Percentiles rank a stretch among this genome's conserved stretches.
These are phyloP conservation scores for Spicauda simplicius DNA, from an alignment of 2,888 invertebrate species.

Conservation along the genomic window DNA sequence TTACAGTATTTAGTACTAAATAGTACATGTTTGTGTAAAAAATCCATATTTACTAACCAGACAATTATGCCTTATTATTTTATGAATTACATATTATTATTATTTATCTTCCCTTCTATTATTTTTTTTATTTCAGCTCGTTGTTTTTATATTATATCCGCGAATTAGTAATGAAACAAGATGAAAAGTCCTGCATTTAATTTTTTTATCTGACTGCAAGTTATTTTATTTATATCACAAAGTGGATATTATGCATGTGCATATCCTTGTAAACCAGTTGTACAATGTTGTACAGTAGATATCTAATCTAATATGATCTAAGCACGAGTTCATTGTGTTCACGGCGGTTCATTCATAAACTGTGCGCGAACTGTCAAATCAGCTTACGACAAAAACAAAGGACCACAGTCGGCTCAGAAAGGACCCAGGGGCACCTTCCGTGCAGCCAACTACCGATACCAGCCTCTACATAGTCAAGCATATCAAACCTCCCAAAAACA, in stretches of 20 bases:
- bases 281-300: conserved; percentile 52
- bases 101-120: too few relatives aligned
- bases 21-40: too few relatives aligned
- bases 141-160: too few relatives aligned
- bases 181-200: background rate
- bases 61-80: too few relatives aligned
- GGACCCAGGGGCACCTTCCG: background rate
- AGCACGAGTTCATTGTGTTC: conserved; percentile 73
- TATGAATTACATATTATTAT: too few relatives aligned
- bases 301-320: conserved; percentile 71
- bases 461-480: conserved; percentile 42
- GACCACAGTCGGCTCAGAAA: conserved; percentile 40
- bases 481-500: conserved; percentile 45
- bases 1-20: too few relatives aligned
- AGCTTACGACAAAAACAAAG: conserved; percentile 72
- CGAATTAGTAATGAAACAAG: too few relatives aligned
- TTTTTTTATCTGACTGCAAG: too few relatives aligned
- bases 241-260: conserved; percentile 24
- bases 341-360: conserved; percentile 79
- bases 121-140: too few relatives aligned
- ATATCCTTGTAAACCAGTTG: conserved; percentile 32
- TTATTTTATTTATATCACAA: background rate
- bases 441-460: conserved; percentile 43
- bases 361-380: conserved; percentile 71
- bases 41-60: too few relatives aligned